Conservation (phyloP, 2,113 vertebrate genomes). For the Dissostichus mawsoni region DNA sequence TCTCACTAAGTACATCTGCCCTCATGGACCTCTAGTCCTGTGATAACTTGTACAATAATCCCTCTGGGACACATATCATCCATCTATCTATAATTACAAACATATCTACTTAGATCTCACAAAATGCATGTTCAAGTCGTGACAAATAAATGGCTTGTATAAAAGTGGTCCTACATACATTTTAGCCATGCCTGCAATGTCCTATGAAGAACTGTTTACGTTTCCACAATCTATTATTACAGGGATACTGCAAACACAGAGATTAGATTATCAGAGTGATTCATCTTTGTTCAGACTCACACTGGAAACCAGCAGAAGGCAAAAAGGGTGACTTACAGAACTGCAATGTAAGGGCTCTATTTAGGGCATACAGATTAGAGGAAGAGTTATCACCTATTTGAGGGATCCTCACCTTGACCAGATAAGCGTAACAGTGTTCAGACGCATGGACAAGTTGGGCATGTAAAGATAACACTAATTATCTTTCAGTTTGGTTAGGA, state of each 20-base stretch:
- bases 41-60: background rate
- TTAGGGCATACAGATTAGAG: constrained; percentile 9
- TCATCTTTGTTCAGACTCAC: constrained; percentile 20
- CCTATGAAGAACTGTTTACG: background rate
- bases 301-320: constrained; percentile 26
- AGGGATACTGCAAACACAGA: constrained; percentile 23
- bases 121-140: background rate
- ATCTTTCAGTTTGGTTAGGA: constrained; percentile 2
- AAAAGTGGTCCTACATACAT: background rate
- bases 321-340: constrained; percentile 38
- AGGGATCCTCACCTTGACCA: constrained; percentile 13
- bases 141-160: background rate
- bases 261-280: constrained; percentile 21
- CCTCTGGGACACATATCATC: background rate
- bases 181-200: background rate
- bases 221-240: background rate
- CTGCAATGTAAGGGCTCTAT: constrained; percentile 30
- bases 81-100: background rate
- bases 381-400: constrained; percentile 19
- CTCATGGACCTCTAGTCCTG: background rate
- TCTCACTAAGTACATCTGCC: background rate
- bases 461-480: background rate
- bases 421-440: constrained; percentile 9
- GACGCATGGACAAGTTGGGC: constrained; percentile 5
- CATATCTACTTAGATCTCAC: background rate